Evolutionary conservation across 1,140 invertebrate genomes (phyloP).

Genomic region (Nomia melanderi): DNA sequence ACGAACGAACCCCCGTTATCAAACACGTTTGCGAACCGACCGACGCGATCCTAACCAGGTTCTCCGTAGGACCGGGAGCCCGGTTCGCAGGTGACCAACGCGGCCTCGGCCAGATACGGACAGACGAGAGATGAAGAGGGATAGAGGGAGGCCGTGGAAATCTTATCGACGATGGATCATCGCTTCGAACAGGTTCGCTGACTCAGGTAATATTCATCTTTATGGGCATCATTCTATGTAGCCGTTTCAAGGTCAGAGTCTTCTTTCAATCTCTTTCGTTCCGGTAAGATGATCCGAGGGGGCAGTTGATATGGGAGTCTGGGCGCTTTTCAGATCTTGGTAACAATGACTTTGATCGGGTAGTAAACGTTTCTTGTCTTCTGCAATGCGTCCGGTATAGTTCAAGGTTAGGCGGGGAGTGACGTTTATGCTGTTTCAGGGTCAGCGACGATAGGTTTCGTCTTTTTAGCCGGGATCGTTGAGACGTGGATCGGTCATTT

Average conservation of each 20-base stretch:
- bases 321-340: no score
- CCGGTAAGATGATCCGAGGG: no score
- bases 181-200: background rate
- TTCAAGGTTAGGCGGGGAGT: constrained; percentile 34
- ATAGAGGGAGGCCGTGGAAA: no score
- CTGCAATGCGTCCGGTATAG: background rate
- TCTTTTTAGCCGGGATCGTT: background rate
- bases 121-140: no score
- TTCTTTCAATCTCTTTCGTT: no score
- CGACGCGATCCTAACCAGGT: background rate
- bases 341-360: no score
- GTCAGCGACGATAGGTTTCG: background rate
- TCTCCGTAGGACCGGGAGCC: no score
- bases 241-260: constrained; percentile 17
- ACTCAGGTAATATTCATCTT: constrained; percentile 22
- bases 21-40: background rate
- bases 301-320: no score
- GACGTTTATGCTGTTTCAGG: constrained; percentile 17
- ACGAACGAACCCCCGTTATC: no score
- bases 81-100: no score
- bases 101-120: no score
- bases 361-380: no score
- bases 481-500: background rate
- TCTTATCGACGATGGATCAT: background rate
- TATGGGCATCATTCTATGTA: background rate